phyloP scores from a whole-genome alignment of 2,113 vertebrate species.

The Cathartes aura region DNA sequence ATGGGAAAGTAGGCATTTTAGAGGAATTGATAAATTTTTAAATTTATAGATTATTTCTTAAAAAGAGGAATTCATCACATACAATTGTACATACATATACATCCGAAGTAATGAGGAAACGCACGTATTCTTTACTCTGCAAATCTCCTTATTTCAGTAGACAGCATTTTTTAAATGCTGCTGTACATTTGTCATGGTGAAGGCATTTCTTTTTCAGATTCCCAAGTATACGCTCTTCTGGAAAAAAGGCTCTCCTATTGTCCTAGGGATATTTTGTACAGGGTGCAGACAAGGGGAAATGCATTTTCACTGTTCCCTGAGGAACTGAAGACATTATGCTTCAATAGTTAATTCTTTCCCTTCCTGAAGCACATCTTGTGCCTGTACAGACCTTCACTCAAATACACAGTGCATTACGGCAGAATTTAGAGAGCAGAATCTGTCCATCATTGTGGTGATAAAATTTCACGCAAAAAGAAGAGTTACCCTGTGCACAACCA shows the following conservation, averaged over 20 bases:
- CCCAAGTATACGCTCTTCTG: background rate
- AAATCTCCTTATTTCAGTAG: conserved; percentile 7
- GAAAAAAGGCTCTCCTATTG: background rate
- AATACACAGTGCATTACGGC: background rate
- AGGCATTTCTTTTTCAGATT: background rate
- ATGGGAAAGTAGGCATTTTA: background rate
- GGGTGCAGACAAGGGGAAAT: background rate
- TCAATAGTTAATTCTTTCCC: background rate
- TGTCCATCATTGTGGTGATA: background rate
- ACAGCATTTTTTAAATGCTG: background rate
- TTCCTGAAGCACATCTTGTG: background rate
- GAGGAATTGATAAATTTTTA: background rate
- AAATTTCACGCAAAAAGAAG: background rate
- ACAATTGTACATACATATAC: background rate
- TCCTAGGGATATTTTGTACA: background rate
- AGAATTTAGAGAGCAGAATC: background rate
- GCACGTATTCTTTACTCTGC: background rate
- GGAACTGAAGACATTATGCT: background rate
- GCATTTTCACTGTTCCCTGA: background rate
- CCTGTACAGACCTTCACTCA: background rate
- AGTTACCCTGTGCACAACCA: background rate
- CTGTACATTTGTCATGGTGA: background rate
- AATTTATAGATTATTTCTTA: background rate
- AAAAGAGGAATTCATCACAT: background rate
- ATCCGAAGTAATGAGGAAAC: background rate